phyloP scores from a whole-genome alignment of 2,797 vertebrate genomes.

The Orientallactaga sibirica region DNA sequence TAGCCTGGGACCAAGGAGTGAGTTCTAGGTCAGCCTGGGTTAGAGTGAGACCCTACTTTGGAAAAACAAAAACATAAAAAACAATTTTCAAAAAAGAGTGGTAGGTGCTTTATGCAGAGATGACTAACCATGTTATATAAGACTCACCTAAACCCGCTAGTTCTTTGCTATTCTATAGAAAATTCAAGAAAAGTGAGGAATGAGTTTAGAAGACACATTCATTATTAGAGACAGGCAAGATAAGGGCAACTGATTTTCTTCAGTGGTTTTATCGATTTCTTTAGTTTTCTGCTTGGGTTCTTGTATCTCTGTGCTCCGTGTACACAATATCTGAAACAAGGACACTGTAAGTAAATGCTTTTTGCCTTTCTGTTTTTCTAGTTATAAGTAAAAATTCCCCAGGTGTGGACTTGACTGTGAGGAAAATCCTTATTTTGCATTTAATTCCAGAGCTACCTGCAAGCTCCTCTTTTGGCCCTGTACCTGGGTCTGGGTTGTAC shows the following conservation, averaged over 20 bases:
- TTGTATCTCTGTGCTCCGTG: slow-evolving; percentile 56
- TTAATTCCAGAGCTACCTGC: slow-evolving; percentile 23
- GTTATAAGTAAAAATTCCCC: slow-evolving; percentile 68
- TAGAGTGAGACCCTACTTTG: too few species aligned
- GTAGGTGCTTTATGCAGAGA: not conserved
- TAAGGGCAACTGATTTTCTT: slow-evolving; percentile 77
- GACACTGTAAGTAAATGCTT: slow-evolving; percentile 33
- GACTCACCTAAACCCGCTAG: not conserved
- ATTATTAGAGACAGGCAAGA: slow-evolving; percentile 78
- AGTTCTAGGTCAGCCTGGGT: too few species aligned
- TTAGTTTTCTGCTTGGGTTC: slow-evolving; percentile 76
- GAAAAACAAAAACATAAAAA: too few species aligned
- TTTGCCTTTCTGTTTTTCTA: slow-evolving; percentile 55
- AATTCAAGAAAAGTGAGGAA: slow-evolving; percentile 67
- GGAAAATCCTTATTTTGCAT: slow-evolving; percentile 32
- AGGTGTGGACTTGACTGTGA: slow-evolving; percentile 11
- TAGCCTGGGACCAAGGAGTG: too few species aligned
- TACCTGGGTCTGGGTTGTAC: not conserved
- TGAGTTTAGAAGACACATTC: slow-evolving; percentile 72
- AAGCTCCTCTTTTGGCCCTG: slow-evolving; percentile 29
- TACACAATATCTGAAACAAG: slow-evolving; percentile 53
- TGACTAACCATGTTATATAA: not conserved
- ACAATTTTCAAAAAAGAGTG: too few species aligned
- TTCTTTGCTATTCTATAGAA: slow-evolving; percentile 59
- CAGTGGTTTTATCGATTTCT: slow-evolving; percentile 76